Evolutionary conservation across 2,888 invertebrate species (phyloP).

Genomic region (Tridacna crocea): DNA sequence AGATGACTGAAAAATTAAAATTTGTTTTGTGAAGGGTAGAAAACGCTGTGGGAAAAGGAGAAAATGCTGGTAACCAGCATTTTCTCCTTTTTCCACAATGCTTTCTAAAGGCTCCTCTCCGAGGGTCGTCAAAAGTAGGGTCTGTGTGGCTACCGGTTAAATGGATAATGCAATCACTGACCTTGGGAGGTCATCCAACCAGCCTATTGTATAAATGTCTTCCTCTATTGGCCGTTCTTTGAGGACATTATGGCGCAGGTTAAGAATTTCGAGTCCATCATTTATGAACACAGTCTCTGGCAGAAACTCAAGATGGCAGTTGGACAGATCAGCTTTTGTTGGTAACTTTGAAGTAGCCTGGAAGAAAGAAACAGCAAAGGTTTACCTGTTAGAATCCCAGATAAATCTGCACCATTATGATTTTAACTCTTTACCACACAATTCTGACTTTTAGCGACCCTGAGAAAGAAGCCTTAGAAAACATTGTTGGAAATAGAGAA

Average conservation of each 20-base stretch:
- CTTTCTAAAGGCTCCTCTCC: no score
- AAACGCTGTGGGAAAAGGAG: no score
- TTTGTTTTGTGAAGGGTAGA: no score
- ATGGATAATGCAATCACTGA: no score
- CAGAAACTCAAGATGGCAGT: slow-evolving; percentile 84
- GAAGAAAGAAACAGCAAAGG: neutral
- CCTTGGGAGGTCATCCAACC: slow-evolving; percentile 84
- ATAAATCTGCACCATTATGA: neutral
- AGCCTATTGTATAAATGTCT: slow-evolving; percentile 84
- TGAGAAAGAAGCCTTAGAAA: neutral
- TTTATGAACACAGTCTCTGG: slow-evolving; percentile 85
- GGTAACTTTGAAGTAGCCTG: slow-evolving; percentile 84
- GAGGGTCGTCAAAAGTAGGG: no score
- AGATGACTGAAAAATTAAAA: no score
- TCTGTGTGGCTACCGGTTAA: no score
- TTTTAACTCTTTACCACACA: neutral
- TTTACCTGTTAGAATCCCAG: neutral
- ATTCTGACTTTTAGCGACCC: no score
- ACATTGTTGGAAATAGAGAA: neutral
- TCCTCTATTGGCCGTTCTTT: slow-evolving; percentile 82
- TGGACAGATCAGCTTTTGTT: slow-evolving; percentile 84
- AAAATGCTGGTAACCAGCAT: no score
- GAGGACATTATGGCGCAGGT: slow-evolving; percentile 84
- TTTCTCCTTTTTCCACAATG: no score
- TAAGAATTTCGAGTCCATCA: slow-evolving; percentile 82